Conservation (phyloP, 2,888 invertebrate genomes). For the Caenorhabditis afra region DNA sequence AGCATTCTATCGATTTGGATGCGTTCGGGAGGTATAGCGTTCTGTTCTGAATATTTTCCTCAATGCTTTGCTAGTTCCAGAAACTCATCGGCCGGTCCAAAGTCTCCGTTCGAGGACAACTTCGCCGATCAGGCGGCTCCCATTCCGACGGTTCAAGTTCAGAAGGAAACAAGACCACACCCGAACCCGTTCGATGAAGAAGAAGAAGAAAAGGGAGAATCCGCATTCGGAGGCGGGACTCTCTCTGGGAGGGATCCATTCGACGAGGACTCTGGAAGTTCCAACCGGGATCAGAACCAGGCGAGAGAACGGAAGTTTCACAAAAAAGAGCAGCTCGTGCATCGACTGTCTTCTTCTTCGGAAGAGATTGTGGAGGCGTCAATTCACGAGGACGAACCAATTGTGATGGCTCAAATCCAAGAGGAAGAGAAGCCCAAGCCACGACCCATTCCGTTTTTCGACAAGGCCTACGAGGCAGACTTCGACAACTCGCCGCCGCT, state of each 20-base stretch:
- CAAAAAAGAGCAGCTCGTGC: slow-evolving; percentile 53
- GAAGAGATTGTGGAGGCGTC: slow-evolving; percentile 69
- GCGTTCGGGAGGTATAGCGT: slow-evolving; percentile 44
- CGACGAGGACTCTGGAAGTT: slow-evolving; percentile 59
- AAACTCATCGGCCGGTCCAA: slow-evolving; percentile 25
- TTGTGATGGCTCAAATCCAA: slow-evolving; percentile 44
- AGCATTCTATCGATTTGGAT: slow-evolving; percentile 60
- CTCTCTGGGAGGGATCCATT: slow-evolving; percentile 71
- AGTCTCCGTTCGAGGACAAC: slow-evolving; percentile 58
- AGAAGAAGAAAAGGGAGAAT: slow-evolving; percentile 56
- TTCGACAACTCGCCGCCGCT: slow-evolving; percentile 59
- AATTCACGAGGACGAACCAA: slow-evolving; percentile 64
- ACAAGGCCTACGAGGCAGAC: slow-evolving; percentile 51
- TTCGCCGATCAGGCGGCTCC: slow-evolving; percentile 33
- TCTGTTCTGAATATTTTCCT: neutral
- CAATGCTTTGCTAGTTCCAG: slow-evolving; percentile 13
- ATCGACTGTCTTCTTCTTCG: slow-evolving; percentile 64
- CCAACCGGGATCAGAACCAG: slow-evolving; percentile 9
- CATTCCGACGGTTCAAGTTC: slow-evolving; percentile 10
- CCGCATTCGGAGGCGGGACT: slow-evolving; percentile 57
- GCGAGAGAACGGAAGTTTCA: slow-evolving; percentile 32
- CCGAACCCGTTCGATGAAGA: slow-evolving; percentile 66
- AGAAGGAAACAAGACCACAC: slow-evolving; percentile 15
- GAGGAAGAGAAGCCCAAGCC: slow-evolving; percentile 45
- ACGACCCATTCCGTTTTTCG: slow-evolving; percentile 49